Base-by-base conservation (phyloP, 2,888 invertebrate species). In the Isoperla grammatica region DNA sequence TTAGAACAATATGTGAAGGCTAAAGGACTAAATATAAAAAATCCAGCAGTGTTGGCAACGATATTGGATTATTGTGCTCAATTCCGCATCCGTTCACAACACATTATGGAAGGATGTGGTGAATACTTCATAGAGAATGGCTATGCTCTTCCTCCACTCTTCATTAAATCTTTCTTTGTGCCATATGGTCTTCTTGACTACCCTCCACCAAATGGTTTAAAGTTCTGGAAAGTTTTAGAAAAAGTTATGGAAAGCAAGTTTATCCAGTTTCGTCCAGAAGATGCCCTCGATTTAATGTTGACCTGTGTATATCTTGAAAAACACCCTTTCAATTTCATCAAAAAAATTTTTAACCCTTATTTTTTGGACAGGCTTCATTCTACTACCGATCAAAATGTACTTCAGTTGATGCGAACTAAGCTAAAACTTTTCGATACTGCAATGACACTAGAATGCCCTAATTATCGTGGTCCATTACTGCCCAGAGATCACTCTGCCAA, bases 381-480 rank as follows among this genome's bases (percentile, higher is more conserved):
- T 0, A 68, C 68, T 9, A 69, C 71, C 62, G 74, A 78, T 66
- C 70, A 74, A 11, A 74, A 73, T 17, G 68, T 71, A 6, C 67
- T 78, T 0, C 65, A 68, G 48, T 61, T 68, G 11, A 68, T 75
- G 57, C 77, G 79, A 59, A 69, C 69, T 59, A 81, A 81, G 68
- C 72, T 87, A 42, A 78, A 81, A 69, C 71, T 86, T 39, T 76
- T 87, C 59, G 86, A 87, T 66, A 79, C 81, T 29, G 79, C 83
- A 4, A 76, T 87, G 73, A 79, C 81, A 11, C 69, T 87, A 46
- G 86, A 87, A 69, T 81, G 81, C 68, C 68, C 73, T n/a, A 72
- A 76, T 22, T 84, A 84, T 68, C 67, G 69, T 15, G 82, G 84
- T 4, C 83, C 83, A 4, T 69, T 82, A 57, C 67, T 85, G 23